phyloP scores from a whole-genome alignment of 1,140 invertebrate genomes.

The Eumaeus atala region DNA sequence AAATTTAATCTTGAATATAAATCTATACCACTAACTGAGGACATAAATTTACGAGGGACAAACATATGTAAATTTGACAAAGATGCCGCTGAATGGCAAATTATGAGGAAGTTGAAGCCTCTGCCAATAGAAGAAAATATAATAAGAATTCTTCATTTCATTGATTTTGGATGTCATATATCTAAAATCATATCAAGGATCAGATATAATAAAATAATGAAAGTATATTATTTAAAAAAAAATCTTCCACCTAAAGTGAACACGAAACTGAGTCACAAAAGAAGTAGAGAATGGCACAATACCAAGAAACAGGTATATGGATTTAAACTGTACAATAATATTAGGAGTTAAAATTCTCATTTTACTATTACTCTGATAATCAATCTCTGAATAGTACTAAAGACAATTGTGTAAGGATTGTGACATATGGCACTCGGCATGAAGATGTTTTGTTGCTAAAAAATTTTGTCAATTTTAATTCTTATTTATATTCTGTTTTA shows the following conservation, averaged over 20 bases:
- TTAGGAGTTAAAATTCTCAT: no score
- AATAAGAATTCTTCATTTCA: conserved; percentile 79
- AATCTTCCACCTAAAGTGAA: conserved; percentile 40
- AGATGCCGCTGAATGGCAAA: conserved; percentile 80
- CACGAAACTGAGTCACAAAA: conserved; percentile 56
- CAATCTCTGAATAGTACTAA: no score
- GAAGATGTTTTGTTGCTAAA: no score
- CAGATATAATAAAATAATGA: conserved; percentile 72
- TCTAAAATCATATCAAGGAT: conserved; percentile 77
- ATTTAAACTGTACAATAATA: conserved; percentile 3
- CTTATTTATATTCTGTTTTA: no score
- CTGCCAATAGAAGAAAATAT: conserved; percentile 78
- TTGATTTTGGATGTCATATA: conserved; percentile 83
- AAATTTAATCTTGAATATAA: conserved; percentile 71
- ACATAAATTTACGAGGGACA: conserved; percentile 81
- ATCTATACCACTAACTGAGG: conserved; percentile 81
- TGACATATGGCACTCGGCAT: no score
- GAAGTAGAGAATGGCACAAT: conserved; percentile 60
- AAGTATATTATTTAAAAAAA: conserved; percentile 67
- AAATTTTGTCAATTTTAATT: no score
- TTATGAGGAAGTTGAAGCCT: conserved; percentile 74
- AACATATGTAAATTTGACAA: conserved; percentile 80
- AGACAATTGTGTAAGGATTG: no score
- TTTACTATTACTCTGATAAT: no score
- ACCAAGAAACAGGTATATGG: conserved; percentile 56